Evolutionary conservation across 1,140 invertebrate genomes (phyloP).

Genomic region (Drosophila nannoptera): DNA sequence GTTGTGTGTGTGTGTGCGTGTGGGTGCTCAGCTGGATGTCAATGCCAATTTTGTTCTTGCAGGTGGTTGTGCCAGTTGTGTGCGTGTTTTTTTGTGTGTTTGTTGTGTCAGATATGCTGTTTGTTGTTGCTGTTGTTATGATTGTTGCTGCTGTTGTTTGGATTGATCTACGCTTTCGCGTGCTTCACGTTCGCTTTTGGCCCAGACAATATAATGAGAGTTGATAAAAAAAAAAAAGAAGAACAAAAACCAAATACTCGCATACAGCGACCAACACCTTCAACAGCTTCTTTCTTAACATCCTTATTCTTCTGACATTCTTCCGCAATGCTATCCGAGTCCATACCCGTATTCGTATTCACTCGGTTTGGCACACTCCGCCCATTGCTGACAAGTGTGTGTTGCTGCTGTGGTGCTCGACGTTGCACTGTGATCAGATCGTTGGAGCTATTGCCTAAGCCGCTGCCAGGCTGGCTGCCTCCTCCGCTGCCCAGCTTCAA

Average conservation of each 20-base stretch:
- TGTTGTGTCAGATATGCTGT: background rate
- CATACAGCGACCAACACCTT: conserved; percentile 40
- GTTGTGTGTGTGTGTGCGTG: conserved; percentile 12
- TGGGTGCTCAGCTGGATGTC: conserved; percentile 1
- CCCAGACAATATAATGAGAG: conserved; percentile 18
- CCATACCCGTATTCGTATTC: conserved; percentile 35
- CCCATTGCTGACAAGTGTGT: conserved; percentile 53
- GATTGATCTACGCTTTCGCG: conserved; percentile 4
- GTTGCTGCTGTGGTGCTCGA: conserved; percentile 70
- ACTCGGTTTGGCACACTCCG: conserved; percentile 19
- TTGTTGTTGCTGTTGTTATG: no score
- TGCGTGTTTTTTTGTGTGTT: conserved; percentile 1
- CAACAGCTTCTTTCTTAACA: conserved; percentile 29
- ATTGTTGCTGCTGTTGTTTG: background rate
- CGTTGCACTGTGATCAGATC: conserved; percentile 79
- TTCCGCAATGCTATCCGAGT: conserved; percentile 23
- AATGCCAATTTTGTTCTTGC: background rate
- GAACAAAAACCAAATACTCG: conserved; percentile 15
- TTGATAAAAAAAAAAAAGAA: background rate
- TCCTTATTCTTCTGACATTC: conserved; percentile 6
- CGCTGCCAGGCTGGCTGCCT: conserved; percentile 61
- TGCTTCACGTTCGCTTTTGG: conserved; percentile 41
- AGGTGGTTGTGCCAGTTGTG: conserved; percentile 3
- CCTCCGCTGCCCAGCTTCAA: conserved; percentile 83
- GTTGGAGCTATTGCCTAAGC: conserved; percentile 62